Base-by-base conservation (phyloP, 92 coral and sea anemone species). In the Palythoa grandis region DNA sequence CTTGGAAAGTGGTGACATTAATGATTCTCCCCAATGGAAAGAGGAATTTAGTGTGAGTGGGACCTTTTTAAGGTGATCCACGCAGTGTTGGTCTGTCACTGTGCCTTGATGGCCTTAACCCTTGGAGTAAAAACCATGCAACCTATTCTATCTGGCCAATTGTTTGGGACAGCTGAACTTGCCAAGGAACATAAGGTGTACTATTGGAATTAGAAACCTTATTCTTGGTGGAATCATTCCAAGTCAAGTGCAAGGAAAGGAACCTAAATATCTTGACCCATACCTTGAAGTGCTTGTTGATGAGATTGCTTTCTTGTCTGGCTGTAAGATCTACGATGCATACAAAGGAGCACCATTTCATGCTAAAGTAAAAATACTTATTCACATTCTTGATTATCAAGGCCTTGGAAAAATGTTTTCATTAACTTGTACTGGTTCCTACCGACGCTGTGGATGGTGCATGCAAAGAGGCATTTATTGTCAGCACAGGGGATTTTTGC, bases 111-210 rank as follows among this genome's bases (percentile, higher is more conserved):
- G 93, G 89, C 0, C 83, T 89, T 23, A 89, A 89, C 60, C 92
- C 92, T 12, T 89, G 86, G 83, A 89, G 89, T 78, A 79, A 72
- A 47, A 89, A 85, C 83, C 85, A 78, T 4, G 56, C 43, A 78
- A 23, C 22, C 22, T 89, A 89, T 47, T 89, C 92, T 7, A 86
- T 90, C 90, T 90, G 90, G 92, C 87, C 92, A 3, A 82, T 90
- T 61, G 88, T 86, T 17, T 70, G n/a, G n/a, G n/a, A n/a, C 86
- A 16, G 85, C 56, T 86, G 35, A 90, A 90, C 29, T 70, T 90
- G 1, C 85, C 92, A 50, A 47, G 86, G 77, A 35, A 54, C 4
- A 13, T 56, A 0, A 73, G 92, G 50, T 79, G 50, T 79, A 57
- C 19, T 12, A 43, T 19, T 86, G n/a, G n/a, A n/a, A n/a, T 90